A percentile compares a stretch with the other conserved stretches of the same genome.
Conservation (phyloP, 1,140 invertebrate species). For the Helicoverpa zea region DNA sequence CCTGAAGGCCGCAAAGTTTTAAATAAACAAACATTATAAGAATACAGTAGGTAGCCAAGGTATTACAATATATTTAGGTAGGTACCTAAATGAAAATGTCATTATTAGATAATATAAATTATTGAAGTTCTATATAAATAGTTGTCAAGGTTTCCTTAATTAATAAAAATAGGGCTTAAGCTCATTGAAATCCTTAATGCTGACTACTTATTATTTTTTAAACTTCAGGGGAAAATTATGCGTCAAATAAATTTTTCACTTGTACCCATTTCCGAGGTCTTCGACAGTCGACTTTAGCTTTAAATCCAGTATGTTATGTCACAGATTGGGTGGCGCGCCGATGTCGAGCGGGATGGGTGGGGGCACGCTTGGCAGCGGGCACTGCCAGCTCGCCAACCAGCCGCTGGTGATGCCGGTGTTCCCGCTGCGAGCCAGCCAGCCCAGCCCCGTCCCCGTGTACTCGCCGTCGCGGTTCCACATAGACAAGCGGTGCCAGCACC, state of each 20-base stretch:
- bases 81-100: too few relatives aligned
- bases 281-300: slow-evolving; percentile 34
- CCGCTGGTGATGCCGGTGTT: slow-evolving; percentile 94
- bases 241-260: neutral
- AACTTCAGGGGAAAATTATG: neutral
- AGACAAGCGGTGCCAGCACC: slow-evolving; percentile 96
- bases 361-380: slow-evolving; percentile 77
- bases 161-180: too few relatives aligned
- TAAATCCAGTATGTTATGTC: slow-evolving; percentile 52
- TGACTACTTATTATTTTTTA: too few relatives aligned
- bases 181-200: too few relatives aligned
- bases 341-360: slow-evolving; percentile 83
- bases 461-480: slow-evolving; percentile 97
- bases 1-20: slow-evolving; percentile 29
- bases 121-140: too few relatives aligned
- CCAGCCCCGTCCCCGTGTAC: slow-evolving; percentile 91
- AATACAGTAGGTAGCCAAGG: neutral
- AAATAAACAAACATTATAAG: slow-evolving; percentile 33
- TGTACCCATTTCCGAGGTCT: slow-evolving; percentile 5
- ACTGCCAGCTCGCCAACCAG: slow-evolving; percentile 88
- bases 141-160: too few relatives aligned
- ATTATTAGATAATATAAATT: too few relatives aligned
- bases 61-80: too few relatives aligned
- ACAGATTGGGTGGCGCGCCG: slow-evolving; percentile 81
- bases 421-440: slow-evolving; percentile 90